Evolutionary conservation across 2,888 invertebrate genomes (phyloP), one percentile per base, ranked within the genome.

Genomic region (Pollenia labialis): DNA sequence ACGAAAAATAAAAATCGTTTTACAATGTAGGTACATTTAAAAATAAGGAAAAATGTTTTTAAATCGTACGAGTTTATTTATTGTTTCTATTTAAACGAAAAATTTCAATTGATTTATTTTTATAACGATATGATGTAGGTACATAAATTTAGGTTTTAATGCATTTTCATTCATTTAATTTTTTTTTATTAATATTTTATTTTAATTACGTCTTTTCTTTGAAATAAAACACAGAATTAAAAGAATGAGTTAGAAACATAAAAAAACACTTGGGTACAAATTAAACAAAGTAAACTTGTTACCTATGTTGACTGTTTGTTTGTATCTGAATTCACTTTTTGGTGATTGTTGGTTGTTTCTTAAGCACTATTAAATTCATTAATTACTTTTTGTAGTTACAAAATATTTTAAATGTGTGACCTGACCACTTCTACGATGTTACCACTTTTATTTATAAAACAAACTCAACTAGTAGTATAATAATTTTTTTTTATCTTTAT

Each of bases 81-180:
- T 32, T 32, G 32, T 32, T 32, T 10, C 2, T 56, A 9, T 68
- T 32, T 40, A 40, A 69, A 62, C 23, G 23, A 18, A 16, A 66
- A 66, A 54, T 76, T 71, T 52, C 71, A 80, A 48, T 80, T 80
- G 71, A 80, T 80, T 72, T 54, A 80, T 80, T 62, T 72, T 68
- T 9, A 2, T 46, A 8, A 48, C 1, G 23, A 14, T 71, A 18
- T 54, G 40, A 23, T 46, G 64, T 23, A 23, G 1, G 1, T 32
- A 32, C 6, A 32, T 48, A 71, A 69, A 64, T 52, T 50, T 48
- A 32, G 52, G 16, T 60, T n/a, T 46, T 50, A 69, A 54, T 16
- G n/a, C 52, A 54, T 23, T 54, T 68, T 62, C 32, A 32, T 32
- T 62, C 32, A 66, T 6, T 66, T 40, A 44, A 44, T 32, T 11